phyloP scores from a whole-genome alignment of 2,888 invertebrate species.

The Camponotus fellah region DNA sequence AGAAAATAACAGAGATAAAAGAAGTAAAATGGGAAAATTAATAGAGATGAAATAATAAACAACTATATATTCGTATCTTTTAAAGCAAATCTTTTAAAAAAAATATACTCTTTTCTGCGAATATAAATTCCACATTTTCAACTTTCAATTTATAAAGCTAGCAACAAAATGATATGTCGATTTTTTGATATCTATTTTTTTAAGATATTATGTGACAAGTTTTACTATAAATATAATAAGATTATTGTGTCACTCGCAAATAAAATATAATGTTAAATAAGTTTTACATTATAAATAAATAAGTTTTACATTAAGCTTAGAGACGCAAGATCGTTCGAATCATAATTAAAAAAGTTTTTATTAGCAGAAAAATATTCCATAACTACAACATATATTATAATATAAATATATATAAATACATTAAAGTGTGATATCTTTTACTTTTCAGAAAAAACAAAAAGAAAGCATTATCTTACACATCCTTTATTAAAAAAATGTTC shows the following conservation, averaged over 20 bases:
- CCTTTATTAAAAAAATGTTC: background rate
- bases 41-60: background rate
- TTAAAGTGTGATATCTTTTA: background rate
- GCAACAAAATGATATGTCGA: background rate
- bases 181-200: background rate
- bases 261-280: background rate
- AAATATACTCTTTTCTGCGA: background rate
- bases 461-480: background rate
- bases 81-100: background rate
- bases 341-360: background rate
- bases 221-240: background rate
- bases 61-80: background rate
- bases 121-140: background rate
- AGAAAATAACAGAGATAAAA: background rate
- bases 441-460: constrained; percentile 4
- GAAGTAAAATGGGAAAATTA: background rate
- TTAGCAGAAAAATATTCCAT: background rate
- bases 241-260: background rate
- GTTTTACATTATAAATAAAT: background rate
- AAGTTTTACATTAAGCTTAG: background rate
- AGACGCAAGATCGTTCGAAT: background rate
- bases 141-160: background rate
- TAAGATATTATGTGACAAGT: background rate
- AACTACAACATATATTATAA: too few species aligned
- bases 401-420: background rate